A percentile compares a stretch with the other conserved stretches of the same genome.
Evolutionary conservation across 53 echinoderm and acorn worm species (phyloP).

Genomic region (Temnopleurus reevesii): DNA sequence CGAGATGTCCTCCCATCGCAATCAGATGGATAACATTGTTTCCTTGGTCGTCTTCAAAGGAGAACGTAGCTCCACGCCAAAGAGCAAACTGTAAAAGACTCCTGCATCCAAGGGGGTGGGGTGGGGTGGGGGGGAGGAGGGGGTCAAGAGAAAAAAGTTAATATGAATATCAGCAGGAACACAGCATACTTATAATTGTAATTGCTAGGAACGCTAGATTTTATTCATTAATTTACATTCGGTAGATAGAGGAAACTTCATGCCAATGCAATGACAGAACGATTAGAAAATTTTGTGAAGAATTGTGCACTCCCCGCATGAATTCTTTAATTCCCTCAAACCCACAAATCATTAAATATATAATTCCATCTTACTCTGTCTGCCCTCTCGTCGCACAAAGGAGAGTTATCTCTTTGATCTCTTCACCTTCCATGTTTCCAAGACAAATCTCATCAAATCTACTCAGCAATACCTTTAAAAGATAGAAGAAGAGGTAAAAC

Average conservation of each 20-base stretch:
- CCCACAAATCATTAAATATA: too few relatives aligned
- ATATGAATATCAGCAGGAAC: background rate
- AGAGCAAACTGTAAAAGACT: background rate
- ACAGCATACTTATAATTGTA: too few relatives aligned
- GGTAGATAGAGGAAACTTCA: background rate
- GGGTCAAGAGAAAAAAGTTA: background rate
- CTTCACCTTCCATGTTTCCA: background rate
- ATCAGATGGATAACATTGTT: conserved; percentile 31
- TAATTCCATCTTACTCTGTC: background rate
- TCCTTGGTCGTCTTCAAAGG: background rate
- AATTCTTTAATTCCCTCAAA: too few relatives aligned
- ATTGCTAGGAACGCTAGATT: too few relatives aligned
- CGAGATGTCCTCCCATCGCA: conserved; percentile 8
- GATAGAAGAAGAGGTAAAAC: background rate
- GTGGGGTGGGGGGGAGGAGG: background rate
- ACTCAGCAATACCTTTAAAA: background rate
- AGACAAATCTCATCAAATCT: background rate
- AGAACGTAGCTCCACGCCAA: background rate
- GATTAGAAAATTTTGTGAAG: background rate
- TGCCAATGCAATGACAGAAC: background rate
- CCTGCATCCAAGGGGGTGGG: background rate
- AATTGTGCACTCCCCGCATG: too few relatives aligned
- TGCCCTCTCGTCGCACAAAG: background rate
- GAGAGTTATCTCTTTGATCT: background rate
- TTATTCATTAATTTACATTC: too few relatives aligned